Evolutionary conservation across 1,140 invertebrate genomes (phyloP), one percentile per base, ranked within the genome.

Genomic region (Temnothorax nylanderi): DNA sequence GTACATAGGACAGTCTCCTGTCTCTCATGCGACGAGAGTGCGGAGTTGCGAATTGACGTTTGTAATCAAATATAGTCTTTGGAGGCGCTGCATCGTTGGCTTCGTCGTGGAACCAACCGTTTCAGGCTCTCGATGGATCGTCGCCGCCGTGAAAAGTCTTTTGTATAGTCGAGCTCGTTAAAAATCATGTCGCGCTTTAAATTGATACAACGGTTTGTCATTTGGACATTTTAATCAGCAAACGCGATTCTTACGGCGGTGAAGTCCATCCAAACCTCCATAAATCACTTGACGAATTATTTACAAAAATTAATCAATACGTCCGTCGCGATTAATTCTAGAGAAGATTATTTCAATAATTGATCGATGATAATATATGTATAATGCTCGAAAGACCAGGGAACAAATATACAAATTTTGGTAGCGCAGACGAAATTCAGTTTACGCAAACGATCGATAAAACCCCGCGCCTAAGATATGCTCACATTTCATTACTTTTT

Each of bases 61-160:
- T 71, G 18, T 72, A 86, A 78, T 91, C 77, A 92, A 87, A 94
- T 92, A 94, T 92, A 94, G 84, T 95, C 94, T 95, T 95, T 95
- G 94, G 95, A 95, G 94, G 94, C 91, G 95, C 94, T 95, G 94
- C 92, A 95, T 95, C 86, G 93, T 95, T 93, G 94, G 21, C 75
- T 94, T 90, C 91, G 56, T 85, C 85, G 18, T 81, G 87, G 93
- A 95, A 94, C 89, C 93, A 93, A 95, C 93, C 90, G 92, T 93
- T 93, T 94, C 93, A 95, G 94, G 94, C 94, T 95, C 93, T 91
- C 94, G 90, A 91, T 91, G 89, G 91, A 93, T 60, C 86, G 80
- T 87, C 86, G 58, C 82, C 41, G 41, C 64, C 18, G 26, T 34
- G 34, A 51, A 18, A 21, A 26, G n/a, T 54, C 18, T 51, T 26